These are phyloP conservation scores for Drosophila paracracens DNA, from an alignment of 2,888 invertebrate genomes.

Conservation along the genomic window DNA sequence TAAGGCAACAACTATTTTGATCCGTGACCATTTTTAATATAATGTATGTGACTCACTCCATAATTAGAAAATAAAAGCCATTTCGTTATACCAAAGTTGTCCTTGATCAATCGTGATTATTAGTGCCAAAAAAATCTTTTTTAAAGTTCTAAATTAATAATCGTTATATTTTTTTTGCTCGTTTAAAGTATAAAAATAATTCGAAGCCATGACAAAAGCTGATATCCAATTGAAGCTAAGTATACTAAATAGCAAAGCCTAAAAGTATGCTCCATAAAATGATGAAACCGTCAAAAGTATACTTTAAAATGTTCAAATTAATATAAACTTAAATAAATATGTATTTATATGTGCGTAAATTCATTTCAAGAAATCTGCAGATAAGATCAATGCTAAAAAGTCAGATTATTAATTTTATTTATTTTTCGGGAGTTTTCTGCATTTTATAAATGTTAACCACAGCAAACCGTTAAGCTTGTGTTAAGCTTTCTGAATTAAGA, in stretches of 20 bases:
- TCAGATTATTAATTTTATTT: not conserved
- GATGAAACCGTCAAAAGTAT: constrained; percentile 4
- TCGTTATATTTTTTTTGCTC: not conserved
- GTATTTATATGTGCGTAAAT: not conserved
- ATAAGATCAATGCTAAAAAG: not conserved
- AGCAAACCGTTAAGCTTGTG: not conserved
- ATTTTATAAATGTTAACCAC: not conserved
- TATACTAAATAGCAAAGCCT: not conserved
- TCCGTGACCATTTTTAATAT: not conserved
- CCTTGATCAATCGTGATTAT: too few species aligned
- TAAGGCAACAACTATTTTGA: not conserved
- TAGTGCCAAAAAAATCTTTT: not conserved
- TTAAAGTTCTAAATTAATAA: not conserved
- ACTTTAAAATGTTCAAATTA: not conserved
- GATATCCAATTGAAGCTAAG: not conserved
- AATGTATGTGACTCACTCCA: not conserved
- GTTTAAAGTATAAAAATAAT: not conserved
- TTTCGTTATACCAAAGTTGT: not conserved
- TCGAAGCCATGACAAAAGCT: not conserved
- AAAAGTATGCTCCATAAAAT: constrained; percentile 8
- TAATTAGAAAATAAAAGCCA: not conserved
- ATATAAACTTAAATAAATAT: not conserved
- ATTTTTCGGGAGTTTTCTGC: not conserved
- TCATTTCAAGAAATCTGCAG: not conserved
- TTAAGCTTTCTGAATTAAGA: not conserved